Percentiles rank a stretch among this genome's conserved stretches.
Conservation (phyloP, 1,140 invertebrate species). For the Leptestheria dahalacensis region DNA sequence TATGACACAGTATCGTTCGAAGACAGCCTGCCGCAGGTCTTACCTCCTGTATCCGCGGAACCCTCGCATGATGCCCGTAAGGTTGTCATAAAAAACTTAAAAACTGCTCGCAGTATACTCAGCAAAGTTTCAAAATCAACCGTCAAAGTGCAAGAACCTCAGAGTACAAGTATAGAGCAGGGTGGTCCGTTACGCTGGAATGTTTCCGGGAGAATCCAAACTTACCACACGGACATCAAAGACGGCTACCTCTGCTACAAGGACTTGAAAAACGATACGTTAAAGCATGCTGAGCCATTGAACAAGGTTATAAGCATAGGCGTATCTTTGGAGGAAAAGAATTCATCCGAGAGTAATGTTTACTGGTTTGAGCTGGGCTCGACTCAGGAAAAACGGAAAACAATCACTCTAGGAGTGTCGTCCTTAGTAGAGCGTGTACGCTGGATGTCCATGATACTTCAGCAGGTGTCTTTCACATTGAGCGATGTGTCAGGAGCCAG, state of each 20-base stretch:
- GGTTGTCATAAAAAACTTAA: neutral
- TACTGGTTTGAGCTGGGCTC: slow-evolving; percentile 3
- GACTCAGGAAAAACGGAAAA: slow-evolving; percentile 7
- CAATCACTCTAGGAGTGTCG: neutral
- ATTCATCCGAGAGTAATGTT: neutral
- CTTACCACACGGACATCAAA: neutral
- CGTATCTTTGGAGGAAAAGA: neutral
- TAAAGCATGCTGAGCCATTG: neutral
- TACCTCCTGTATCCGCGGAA: too few relatives aligned
- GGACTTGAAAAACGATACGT: neutral
- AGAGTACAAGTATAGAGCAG: too few relatives aligned
- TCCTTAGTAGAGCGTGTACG: neutral
- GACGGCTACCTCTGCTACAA: neutral
- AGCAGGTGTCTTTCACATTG: neutral
- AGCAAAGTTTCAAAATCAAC: neutral
- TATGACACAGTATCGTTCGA: neutral
- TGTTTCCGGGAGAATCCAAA: slow-evolving; percentile 1
- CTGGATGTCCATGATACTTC: slow-evolving; percentile 6
- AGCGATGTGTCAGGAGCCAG: neutral
- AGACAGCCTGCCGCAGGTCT: neutral
- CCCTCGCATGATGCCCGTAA: neutral
- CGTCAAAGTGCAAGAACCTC: neutral
- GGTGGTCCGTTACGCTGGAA: neutral
- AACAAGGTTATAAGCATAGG: neutral
- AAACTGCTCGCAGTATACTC: neutral